Evolutionary conservation across 1,140 invertebrate genomes (phyloP), one percentile per base, ranked within the genome.

Genomic region (Papilio polytes): DNA sequence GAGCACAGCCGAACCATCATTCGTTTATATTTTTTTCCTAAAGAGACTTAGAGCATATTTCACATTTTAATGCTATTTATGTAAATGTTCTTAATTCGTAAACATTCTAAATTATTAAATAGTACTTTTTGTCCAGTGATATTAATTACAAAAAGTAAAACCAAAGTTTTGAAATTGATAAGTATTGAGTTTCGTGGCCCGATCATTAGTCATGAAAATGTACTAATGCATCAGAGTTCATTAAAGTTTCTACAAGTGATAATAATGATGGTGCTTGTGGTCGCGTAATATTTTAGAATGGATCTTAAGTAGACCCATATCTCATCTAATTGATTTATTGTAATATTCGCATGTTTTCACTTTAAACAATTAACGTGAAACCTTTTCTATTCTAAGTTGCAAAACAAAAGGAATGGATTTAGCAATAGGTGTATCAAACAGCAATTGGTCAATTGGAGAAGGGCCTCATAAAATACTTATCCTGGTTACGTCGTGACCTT

Each of bases 221-320:
- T 20, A 82, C 80, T 82, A 78, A 84, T 83, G 53, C 81, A 85
- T 83, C 81, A 85, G 85, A 83, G 78, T 78, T 80, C 86, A 85
- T 85, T 83, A 82, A 82, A 73, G 80, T 78, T 78, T 63, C 77
- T 51, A 80, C 70, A 76, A 74, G 46, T 73, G 12, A 9, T 72
- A 26, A 74, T 74, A 53, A 73, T 80, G 82, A 63, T 63, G 56
- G 20, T 22, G 56, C 22, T 22, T 63, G 26, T 70, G 63, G 12
- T 63, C 59, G 59, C 59, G 56, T 59, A 63, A 63, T 63, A 8
- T 63, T 70, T 70, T 70, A 70, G 63, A 70, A 31, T 31, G 13
- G 13, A 18, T 70, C 26, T 31, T 26, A 22, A 63, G 59, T n/a
- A 63, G 12, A 63, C 12, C 59, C n/a, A 59, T 18, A 22, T 59